These are phyloP conservation scores for Eurois occulta DNA, from an alignment of 2,888 invertebrate species.

Conservation along the genomic window DNA sequence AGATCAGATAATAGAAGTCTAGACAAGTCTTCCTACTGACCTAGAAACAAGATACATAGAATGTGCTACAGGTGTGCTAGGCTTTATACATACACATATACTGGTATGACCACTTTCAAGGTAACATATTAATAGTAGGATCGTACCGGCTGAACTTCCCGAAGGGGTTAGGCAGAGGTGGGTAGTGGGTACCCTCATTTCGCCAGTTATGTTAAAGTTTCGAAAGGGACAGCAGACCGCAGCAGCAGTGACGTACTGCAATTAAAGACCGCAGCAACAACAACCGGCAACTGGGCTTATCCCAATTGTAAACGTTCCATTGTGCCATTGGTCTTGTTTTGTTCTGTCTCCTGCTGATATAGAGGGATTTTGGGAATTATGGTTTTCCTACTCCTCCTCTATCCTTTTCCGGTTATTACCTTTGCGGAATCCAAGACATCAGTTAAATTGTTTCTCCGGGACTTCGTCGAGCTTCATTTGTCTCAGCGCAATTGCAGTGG, in stretches of 20 bases:
- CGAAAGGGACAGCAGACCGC: not conserved
- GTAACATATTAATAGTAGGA: not conserved
- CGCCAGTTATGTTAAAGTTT: not conserved
- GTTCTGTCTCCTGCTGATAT: not conserved
- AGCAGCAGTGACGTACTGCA: not conserved
- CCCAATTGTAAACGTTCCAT: not conserved
- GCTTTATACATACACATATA: not conserved
- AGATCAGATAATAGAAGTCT: constrained; percentile 6
- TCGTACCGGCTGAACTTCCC: not conserved
- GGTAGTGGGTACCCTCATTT: not conserved
- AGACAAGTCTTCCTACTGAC: constrained; percentile 18
- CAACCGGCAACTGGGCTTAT: not conserved
- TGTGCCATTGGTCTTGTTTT: not conserved
- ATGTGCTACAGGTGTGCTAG: not conserved
- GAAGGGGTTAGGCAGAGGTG: not conserved
- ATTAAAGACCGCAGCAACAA: not conserved
- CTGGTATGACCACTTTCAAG: constrained; percentile 30
- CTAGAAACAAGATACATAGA: constrained; percentile 18
- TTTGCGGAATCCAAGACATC: not conserved
- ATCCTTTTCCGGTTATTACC: not conserved
- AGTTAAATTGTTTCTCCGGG: not conserved
- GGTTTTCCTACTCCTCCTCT: not conserved
- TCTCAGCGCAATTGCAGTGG: too few species aligned
- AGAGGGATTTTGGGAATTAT: not conserved
- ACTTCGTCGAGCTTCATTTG: not conserved